Evolutionary conservation across 2,113 vertebrate genomes (phyloP), one percentile per base, ranked within the genome.

Genomic region (Cyprinodon variegatus): DNA sequence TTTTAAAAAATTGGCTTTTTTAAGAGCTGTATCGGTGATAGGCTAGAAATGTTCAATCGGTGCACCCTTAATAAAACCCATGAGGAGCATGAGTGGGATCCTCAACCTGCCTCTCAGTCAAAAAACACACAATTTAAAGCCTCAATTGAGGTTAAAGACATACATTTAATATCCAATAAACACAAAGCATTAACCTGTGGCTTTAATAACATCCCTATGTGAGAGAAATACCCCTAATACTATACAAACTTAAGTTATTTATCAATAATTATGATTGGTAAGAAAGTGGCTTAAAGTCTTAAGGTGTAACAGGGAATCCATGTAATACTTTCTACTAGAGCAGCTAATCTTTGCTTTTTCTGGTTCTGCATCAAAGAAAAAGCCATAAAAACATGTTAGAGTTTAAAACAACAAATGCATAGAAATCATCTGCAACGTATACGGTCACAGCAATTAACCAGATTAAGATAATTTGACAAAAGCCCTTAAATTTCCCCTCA

Each of bases 401-500:
- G 50, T 20, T 68, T 37, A 9, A 79, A 57, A 73, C 13, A 20
- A 53, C 14, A 87, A 88, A 92, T 91, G 91, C 91, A 92, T 91
- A 91, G 89, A 80, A 86, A 78, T 87, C 81, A 78, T 74, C 17
- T 22, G 84, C 29, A 72, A 57, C 67, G 13, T 22, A 78, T 72
- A 45, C 0, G 37, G 38, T 84, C 70, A 72, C 70, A 83, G 72
- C 70, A 76, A 77, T 57, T 75, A 66, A 83, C 84, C 14, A 77
- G 85, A 79, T 72, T 74, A 86, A 73, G 69, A 64, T 73, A 17
- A 84, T 84, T 65, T 78, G 50, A 10, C 50, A 3, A 57, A 84
- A 92, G 91, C 89, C 91, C 89, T 92, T 91, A 0, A 76, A 79
- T 50, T 63, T 77, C 57, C 74, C 68, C 64, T 72, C 50, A 36